A percentile compares a stretch with the other conserved stretches of the same genome.
Conservation (phyloP, 2,113 vertebrate species). For the Aspiorhynchus laticeps region DNA sequence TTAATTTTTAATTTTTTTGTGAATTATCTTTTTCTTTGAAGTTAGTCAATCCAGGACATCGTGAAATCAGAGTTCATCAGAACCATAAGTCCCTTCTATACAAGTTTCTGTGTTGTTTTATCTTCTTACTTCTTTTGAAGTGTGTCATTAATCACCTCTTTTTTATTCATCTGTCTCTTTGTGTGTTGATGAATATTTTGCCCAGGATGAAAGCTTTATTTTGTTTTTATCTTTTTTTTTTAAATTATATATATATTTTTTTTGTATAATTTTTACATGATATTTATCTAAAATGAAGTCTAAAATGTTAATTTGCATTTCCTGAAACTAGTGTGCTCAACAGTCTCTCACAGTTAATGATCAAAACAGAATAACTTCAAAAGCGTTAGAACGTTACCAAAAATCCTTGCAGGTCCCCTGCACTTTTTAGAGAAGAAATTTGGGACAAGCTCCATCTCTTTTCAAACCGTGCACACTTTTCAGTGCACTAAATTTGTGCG, state of each 20-base stretch:
- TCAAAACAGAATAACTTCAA: conserved; percentile 10
- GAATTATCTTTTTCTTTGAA: not conserved
- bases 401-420: too few relatives aligned
- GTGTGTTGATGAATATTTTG: not conserved
- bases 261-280: not conserved
- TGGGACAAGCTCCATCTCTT: not conserved
- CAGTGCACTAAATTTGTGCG: not conserved
- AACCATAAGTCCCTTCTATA: not conserved
- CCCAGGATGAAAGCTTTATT: not conserved
- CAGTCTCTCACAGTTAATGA: not conserved
- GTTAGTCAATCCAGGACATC: not conserved
- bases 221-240: not conserved
- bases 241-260: too few relatives aligned
- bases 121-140: not conserved
- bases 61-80: not conserved
- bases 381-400: not conserved
- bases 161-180: not conserved
- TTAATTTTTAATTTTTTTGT: too few relatives aligned
- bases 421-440: not conserved
- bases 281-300: conserved; percentile 3
- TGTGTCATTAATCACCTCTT: not conserved
- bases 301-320: not conserved
- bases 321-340: not conserved
- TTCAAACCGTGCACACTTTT: too few relatives aligned
- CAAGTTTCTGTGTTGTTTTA: not conserved